Percentiles rank a stretch among this genome's conserved stretches.
These are phyloP conservation scores for Crenuchus spilurus DNA, from an alignment of 2,797 vertebrate species.

Conservation along the genomic window DNA sequence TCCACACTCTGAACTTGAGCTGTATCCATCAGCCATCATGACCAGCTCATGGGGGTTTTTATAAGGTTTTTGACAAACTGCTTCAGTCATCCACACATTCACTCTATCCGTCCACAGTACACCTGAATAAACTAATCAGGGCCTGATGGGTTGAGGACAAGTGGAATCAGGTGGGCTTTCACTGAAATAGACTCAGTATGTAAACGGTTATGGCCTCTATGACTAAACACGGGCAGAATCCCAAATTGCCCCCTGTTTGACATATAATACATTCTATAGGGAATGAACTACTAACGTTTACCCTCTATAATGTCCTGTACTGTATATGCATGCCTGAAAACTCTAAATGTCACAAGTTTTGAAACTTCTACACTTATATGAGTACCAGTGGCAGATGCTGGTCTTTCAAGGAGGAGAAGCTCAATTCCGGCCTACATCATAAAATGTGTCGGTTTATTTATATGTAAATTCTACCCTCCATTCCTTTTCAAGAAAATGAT, in stretches of 20 bases:
- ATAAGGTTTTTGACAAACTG: conserved; percentile 21
- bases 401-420: too few species aligned
- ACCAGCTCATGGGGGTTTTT: neutral
- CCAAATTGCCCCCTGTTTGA: conserved; percentile 14
- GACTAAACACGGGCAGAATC: conserved; percentile 25
- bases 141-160: conserved; percentile 18
- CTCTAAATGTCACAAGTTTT: neutral
- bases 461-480: too few species aligned
- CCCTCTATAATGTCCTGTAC: neutral
- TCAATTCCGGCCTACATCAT: too few species aligned
- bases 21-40: conserved; percentile 14
- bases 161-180: conserved; percentile 8
- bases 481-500: too few species aligned
- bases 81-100: conserved; percentile 21
- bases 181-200: conserved; percentile 14
- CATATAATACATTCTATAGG: conserved; percentile 12
- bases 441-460: too few species aligned
- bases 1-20: neutral
- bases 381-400: too few species aligned
- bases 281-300: neutral
- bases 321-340: neutral
- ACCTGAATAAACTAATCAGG: conserved; percentile 52
- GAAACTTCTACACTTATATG: neutral
- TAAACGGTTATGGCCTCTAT: conserved; percentile 18
- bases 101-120: conserved; percentile 45